Base-by-base conservation (phyloP, 2,888 invertebrate genomes). In the Spodoptera picta region DNA sequence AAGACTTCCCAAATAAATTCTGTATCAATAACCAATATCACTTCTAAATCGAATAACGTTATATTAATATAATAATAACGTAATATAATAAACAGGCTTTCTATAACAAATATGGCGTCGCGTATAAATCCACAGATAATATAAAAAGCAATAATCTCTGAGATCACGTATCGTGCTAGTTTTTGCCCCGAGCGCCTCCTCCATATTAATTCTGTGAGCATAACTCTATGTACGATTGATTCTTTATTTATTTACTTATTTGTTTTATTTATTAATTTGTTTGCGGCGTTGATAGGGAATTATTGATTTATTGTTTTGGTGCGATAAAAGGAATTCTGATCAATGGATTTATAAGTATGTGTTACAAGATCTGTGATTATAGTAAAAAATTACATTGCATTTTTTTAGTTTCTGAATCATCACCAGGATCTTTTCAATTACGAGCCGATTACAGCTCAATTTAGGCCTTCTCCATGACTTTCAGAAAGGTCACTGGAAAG, bases 101-200 rank as follows among this genome's bases (percentile, higher is more conserved):
- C 4, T 42, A 9, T 64, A 71, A 50, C 63, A 69, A 69, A 69
- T 69, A 68, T 42, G 46, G 23, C 12, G 41, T 46, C 46, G 4
- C 23, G 41, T 51, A 61, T 70, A 70, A 67, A 54, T 60, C 56
- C 65, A 46, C 31, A 46, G 41, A 60, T 51, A 81, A 51, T 69
- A 67, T 75, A 80, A 81, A 79, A 86, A 77, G 82, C 82, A 87
- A 88, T 88, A 88, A 82, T 77, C 74, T 53, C 56, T 60, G 27
- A 61, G 81, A 82, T 84, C 88, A 88, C 88, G 88, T 86, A 75
- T 58, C 63, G 74, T 57, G 68, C 77, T 62, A 74, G 80, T 80
- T 83, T 83, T 81, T 79, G 79, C 74, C 68, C 74, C 73, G 65
- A 24, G 57, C 47, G 57, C 60, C 65, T 52, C 51, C 59, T 47